These are phyloP conservation scores for Lycaon pictus DNA, from an alignment of 2,113 vertebrate genomes.

Conservation along the genomic window DNA sequence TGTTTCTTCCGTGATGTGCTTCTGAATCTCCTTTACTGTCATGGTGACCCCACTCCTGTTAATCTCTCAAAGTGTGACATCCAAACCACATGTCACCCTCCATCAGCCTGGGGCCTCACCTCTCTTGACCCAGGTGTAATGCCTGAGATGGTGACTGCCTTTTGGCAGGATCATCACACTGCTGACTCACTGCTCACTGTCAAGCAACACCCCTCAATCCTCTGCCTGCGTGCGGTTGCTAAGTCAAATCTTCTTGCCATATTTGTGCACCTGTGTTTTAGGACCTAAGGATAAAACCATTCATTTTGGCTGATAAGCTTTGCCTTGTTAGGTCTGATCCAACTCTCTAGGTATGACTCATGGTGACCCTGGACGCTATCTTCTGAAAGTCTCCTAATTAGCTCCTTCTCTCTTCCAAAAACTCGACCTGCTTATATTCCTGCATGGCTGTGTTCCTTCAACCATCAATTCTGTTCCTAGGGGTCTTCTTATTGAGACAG, in stretches of 20 bases:
- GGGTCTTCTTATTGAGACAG: not conserved
- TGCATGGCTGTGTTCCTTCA: not conserved
- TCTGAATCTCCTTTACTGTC: not conserved
- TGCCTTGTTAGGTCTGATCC: not conserved
- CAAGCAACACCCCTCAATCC: constrained; percentile 50
- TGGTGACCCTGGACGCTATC: not conserved
- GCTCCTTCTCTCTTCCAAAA: not conserved
- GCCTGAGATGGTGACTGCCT: not conserved
- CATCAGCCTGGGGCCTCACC: not conserved
- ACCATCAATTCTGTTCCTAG: not conserved
- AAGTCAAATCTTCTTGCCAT: constrained; percentile 39
- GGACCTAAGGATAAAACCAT: not conserved
- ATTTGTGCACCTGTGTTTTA: constrained; percentile 17
- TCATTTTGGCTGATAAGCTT: constrained; percentile 16
- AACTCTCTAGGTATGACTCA: not conserved
- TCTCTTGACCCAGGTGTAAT: constrained; percentile 63
- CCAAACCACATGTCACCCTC: not conserved
- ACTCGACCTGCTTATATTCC: not conserved
- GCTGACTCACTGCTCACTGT: constrained; percentile 25
- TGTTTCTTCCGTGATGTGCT: not conserved
- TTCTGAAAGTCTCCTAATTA: not conserved
- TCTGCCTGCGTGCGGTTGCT: constrained; percentile 26
- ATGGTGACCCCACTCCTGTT: not conserved
- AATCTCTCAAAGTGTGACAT: constrained; percentile 57
- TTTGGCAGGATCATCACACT: not conserved